Percentiles rank a stretch among this genome's conserved stretches.
Conservation (phyloP, 1,140 invertebrate genomes). For the Drosophila lowei region DNA sequence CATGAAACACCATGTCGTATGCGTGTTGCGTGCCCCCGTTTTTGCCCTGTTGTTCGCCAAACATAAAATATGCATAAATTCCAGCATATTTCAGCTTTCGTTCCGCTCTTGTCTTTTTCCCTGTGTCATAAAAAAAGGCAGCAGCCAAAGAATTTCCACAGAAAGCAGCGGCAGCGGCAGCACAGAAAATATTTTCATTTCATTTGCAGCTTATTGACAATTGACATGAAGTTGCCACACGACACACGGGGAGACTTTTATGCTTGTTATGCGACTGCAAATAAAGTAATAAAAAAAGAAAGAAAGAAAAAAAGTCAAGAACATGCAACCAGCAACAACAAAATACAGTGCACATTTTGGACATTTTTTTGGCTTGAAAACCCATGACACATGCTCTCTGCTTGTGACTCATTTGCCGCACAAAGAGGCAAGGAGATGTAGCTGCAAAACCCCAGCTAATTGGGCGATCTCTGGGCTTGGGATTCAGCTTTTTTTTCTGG, state of each 20-base stretch:
- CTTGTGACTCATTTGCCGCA: conserved; percentile 40
- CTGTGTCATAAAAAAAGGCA: conserved; percentile 55
- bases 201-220: conserved; percentile 83
- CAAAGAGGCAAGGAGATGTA: conserved; percentile 29
- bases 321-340: conserved; percentile 52
- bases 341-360: conserved; percentile 30
- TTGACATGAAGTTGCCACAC: conserved; percentile 75
- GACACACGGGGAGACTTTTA: too few species aligned
- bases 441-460: conserved; percentile 12
- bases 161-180: too few species aligned
- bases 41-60: conserved; percentile 41
- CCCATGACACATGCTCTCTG: conserved; percentile 34
- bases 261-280: conserved; percentile 72
- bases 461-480: background rate
- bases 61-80: conserved; percentile 82
- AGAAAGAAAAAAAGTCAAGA: conserved; percentile 40
- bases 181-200: conserved; percentile 81
- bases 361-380: conserved; percentile 9
- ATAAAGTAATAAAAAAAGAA: conserved; percentile 80
- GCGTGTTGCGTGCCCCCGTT: conserved; percentile 63
- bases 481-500: background rate
- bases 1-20: conserved; percentile 64
- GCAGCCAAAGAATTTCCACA: conserved; percentile 30
- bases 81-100: conserved; percentile 55
- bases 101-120: conserved; percentile 25